Base-by-base conservation (phyloP, 2,888 invertebrate species). In the Agrochola lychnidis region DNA sequence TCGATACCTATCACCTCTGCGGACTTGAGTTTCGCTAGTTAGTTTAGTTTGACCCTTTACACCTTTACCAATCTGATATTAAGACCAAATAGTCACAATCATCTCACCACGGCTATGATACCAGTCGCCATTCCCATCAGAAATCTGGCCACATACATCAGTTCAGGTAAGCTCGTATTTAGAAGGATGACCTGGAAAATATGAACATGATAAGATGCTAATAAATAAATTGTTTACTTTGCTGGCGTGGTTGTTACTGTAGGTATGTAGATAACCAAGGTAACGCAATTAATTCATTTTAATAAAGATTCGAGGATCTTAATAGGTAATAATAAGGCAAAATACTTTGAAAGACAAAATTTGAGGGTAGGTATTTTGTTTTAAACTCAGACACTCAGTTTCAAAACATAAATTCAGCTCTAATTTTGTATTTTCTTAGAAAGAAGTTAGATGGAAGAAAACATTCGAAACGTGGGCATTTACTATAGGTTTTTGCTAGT, bases 71-170 rank as follows among this genome's bases (percentile, higher is more conserved):
- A 51, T 51, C 51, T 51, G 51, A 19, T 19, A 48, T 19, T 16
- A 48, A 19, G 16, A 48, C 19, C 48, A 25, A 73, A 36, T 30
- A 30, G 10, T 40, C 7, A 61, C 14, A 48, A 68, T 59, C 9
- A 42, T 71, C 95, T 94, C 90, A 97, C 97, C 90, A 97, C 96
- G 36, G 97, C 96, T 63, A 94, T 96, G 7, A 97, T 94, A n/a
- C 97, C 97, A 61, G 96, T 96, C 0, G 97, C 96, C 22, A 96
- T 57, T 1, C 97, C 97, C 85, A 96, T 95, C 67, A 97, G 90
- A 81, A 97, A 92, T 73, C 97, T 93, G 0, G 97, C 96, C 0
- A 95, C 84, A 83, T 96, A 97, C 88, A 97, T 94, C 57, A 97
- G 82, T 84, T 94, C 95, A 12, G 97, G 96, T n/a, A 91, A 89